phyloP scores from a whole-genome alignment of 1,140 invertebrate genomes.

The Drosophila truncata region DNA sequence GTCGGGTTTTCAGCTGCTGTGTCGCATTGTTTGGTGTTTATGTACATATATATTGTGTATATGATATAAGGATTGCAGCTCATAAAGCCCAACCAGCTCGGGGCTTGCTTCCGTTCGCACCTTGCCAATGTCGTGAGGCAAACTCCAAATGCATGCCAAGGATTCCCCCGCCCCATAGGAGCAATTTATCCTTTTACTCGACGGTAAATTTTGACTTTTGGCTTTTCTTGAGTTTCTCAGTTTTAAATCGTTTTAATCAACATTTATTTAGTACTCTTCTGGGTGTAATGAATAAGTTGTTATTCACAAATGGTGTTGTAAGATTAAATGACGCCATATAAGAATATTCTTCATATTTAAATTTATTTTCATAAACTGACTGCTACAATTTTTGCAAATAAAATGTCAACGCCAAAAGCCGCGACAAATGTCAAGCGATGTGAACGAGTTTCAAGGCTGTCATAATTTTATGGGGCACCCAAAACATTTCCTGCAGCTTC shows the following conservation, averaged over 20 bases:
- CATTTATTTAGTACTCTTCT: not conserved
- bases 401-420: conserved; percentile 21
- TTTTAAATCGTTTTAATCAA: not conserved
- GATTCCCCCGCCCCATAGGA: conserved; percentile 5
- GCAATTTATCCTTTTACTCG: conserved; percentile 25
- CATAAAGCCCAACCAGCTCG: conserved; percentile 24
- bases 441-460: conserved; percentile 41
- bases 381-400: conserved; percentile 10
- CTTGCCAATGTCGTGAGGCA: conserved; percentile 1
- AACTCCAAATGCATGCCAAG: conserved; percentile 15
- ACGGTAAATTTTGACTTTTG: conserved; percentile 15
- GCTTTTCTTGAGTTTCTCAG: not conserved
- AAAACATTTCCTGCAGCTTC: conserved; percentile 20
- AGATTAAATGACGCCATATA: not conserved
- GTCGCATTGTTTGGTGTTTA: conserved; percentile 26
- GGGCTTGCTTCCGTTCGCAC: conserved; percentile 31
- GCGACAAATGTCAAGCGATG: conserved; percentile 46
- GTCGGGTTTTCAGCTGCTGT: conserved; percentile 26
- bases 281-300: no score
- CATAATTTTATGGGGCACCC: conserved; percentile 34
- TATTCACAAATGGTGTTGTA: not conserved
- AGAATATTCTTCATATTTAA: not conserved
- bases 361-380: not conserved
- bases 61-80: conserved; percentile 9
- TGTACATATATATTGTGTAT: not conserved